Base-by-base conservation (phyloP, 2,888 invertebrate species). In the Chouioia cunea region DNA sequence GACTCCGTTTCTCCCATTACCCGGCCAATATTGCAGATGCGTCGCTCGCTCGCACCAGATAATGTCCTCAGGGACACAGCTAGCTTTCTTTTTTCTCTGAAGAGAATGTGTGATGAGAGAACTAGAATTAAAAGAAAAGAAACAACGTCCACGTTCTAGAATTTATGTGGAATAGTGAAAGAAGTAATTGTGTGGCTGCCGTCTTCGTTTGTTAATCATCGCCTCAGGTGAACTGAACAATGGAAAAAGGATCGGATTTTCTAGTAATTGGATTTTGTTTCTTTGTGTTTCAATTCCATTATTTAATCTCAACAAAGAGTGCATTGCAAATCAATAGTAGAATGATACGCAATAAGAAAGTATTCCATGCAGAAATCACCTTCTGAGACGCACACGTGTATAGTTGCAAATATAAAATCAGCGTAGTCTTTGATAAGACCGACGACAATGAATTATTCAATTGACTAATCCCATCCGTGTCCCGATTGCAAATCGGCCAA, bases 381-480 rank as follows among this genome's bases (percentile, higher is more conserved):
- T n/a, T n/a, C n/a, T n/a, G n/a, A n/a, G 22, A 44, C n/a, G 64
- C 54, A 54, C 43, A 56, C 44, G 36, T 36, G 36, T 36, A 36
- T 3, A 6, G 6, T 6, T 36, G 36, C 36, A 36, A 43, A 47
- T 46, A 15, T 23, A 53, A 8, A 46, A 74, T 77, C 77, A 77
- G 76, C 73, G 70, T 36, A 73, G 77, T 79, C 82, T 83, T 83
- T 83, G 83, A 83, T 80, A 80, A 82, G 78, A 76, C 80, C 81
- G 81, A 80, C 79, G 75, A 79, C 79, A 76, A 83, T 83, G 83
- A 83, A 83, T 83, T 83, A 83, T 83, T 83, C 83, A 83, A 79
- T 79, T 77, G 77, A 75, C 79, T 81, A 82, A 82, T 82, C 81
- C 79, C 70, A 77, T 73, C 76, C 81, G 82, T 83, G 83, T 82